These are phyloP conservation scores for Coenonympha glycerion DNA, from an alignment of 2,888 invertebrate species.

Conservation along the genomic window DNA sequence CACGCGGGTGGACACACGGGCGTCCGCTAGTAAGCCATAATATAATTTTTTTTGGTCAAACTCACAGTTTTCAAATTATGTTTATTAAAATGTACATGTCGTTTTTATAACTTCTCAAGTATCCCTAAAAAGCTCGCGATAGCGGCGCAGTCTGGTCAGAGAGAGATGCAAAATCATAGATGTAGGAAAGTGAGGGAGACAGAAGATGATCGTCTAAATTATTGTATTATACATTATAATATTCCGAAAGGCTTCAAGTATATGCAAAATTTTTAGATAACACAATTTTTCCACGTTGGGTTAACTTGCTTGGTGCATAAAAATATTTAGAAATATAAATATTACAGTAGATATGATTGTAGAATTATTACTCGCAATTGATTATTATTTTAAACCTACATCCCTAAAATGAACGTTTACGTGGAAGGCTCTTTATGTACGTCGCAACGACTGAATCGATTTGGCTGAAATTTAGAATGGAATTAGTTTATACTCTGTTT, in stretches of 20 bases:
- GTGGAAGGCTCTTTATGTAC: too few relatives aligned
- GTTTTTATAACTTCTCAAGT: conserved; percentile 43
- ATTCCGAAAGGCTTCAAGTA: conserved; percentile 47
- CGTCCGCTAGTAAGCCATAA: too few relatives aligned
- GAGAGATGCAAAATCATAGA: conserved; percentile 35
- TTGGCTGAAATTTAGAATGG: background rate
- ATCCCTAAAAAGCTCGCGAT: conserved; percentile 52
- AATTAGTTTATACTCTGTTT: too few relatives aligned
- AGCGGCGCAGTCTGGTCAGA: conserved; percentile 34
- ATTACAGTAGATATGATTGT: too few relatives aligned
- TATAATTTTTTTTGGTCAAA: too few relatives aligned
- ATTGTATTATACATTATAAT: conserved; percentile 66
- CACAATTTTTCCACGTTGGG: background rate
- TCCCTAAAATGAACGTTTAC: too few relatives aligned
- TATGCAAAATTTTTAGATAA: conserved; percentile 34
- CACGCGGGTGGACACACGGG: too few relatives aligned
- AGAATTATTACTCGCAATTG: too few relatives aligned
- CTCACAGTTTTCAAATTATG: too few relatives aligned
- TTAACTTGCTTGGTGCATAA: background rate
- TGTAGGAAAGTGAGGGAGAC: conserved; percentile 25
- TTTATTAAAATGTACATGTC: too few relatives aligned
- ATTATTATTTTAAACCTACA: too few relatives aligned
- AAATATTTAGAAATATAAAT: background rate
- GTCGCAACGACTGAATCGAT: too few relatives aligned
- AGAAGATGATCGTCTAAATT: conserved; percentile 55